Evolutionary conservation across 2,113 vertebrate genomes (phyloP), one percentile per base, ranked within the genome.

Genomic region (Eleginops maclovinus): DNA sequence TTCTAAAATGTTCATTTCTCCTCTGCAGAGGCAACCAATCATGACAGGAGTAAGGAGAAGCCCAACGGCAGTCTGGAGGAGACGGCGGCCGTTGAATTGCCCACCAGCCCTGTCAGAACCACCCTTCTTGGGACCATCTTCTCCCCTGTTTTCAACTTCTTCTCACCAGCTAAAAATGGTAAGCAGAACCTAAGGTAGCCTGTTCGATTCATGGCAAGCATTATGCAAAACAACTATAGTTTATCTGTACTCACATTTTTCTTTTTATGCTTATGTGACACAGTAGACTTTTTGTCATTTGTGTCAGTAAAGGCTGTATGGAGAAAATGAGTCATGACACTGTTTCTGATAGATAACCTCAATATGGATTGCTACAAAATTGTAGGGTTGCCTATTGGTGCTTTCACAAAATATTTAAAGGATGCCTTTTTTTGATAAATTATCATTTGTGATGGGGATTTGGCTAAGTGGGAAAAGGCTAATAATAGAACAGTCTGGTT

Each of bases 151-250:
- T 99, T 99, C 92, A 98, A 97, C 94, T 99, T 98, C 91, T 99
- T 99, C 94, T 98, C 98, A 95, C 96, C 97, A 96, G 95, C 97
- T 93, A 98, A 98, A 95, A 99, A 97, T 95, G 96, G 98, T 98
- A 91, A 91, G 71, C 31, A 58, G 21, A 15, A n/a, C 10, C 16
- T 9, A 19, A 21, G 9, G 31, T 4, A 9, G 36, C 24, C 14
- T 3, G 9, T 55, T 56, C 17, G 36, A 68, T 11, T 53, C 3
- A 12, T 47, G 10, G 36, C n/a, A 3, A 8, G 19, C 21, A 16
- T 26, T 5, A 15, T 22, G 44, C 28, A 44, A 16, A 60, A 28
- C n/a, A 36, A 28, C 5, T 6, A 17, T 13, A 40, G n/a, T 50
- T 1, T 41, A 4, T 47, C 19, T 21, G 19, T 41, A 16, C 55